phyloP scores from a whole-genome alignment of 2,888 invertebrate genomes.

The Brenthis daphne region DNA sequence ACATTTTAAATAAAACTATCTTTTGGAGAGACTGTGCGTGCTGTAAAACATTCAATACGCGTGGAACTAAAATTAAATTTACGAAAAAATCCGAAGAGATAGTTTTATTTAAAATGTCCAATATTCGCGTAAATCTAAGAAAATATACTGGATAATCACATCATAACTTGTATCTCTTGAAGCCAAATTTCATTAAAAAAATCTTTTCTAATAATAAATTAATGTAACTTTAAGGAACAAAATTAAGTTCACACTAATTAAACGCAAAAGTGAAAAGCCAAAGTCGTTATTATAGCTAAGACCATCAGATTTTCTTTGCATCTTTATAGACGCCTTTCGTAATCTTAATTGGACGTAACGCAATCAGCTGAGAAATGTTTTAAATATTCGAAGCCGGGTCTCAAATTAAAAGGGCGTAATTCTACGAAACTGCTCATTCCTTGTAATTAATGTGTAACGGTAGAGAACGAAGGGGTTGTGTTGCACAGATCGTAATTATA shows the following conservation, averaged over 20 bases:
- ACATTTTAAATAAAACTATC: too few relatives aligned
- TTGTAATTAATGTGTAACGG: conserved; percentile 27
- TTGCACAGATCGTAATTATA: background rate
- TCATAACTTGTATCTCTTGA: too few relatives aligned
- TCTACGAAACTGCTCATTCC: conserved; percentile 20
- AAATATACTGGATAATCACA: too few relatives aligned
- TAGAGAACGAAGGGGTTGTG: conserved; percentile 12
- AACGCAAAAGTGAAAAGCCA: conserved; percentile 21
- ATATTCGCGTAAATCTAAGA: too few relatives aligned
- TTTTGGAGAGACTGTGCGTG: too few relatives aligned
- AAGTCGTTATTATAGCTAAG: conserved; percentile 27
- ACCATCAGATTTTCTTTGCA: conserved; percentile 24
- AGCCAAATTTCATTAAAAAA: too few relatives aligned
- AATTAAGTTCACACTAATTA: background rate
- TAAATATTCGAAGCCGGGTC: conserved; percentile 32
- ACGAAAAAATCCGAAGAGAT: too few relatives aligned
- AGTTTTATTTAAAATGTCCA: too few relatives aligned
- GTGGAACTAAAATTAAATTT: too few relatives aligned
- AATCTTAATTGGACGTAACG: conserved; percentile 29
- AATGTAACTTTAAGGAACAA: too few relatives aligned
- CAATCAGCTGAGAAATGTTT: conserved; percentile 34
- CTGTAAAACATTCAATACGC: too few relatives aligned
- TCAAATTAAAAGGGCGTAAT: conserved; percentile 24
- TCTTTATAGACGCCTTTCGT: conserved; percentile 9
- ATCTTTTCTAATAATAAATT: too few relatives aligned